These are phyloP conservation scores for Platypus cylindrus DNA, from an alignment of 2,888 invertebrate species.

Conservation along the genomic window DNA sequence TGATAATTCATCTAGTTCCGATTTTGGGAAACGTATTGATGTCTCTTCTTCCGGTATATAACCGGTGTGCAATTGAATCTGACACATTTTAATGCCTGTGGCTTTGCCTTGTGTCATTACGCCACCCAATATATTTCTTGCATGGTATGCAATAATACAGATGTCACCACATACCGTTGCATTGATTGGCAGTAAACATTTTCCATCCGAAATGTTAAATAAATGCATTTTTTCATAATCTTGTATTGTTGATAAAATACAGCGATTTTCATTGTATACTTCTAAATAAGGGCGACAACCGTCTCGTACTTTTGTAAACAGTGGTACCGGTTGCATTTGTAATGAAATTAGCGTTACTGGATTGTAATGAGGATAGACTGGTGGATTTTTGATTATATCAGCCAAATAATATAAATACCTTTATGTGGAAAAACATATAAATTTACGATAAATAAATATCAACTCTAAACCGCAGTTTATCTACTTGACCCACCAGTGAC, in stretches of 20 bases:
- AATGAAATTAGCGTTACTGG: conserved; percentile 71
- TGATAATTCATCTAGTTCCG: conserved; percentile 70
- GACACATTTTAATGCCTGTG: conserved; percentile 74
- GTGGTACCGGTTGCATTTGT: conserved; percentile 76
- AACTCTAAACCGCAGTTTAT: no score
- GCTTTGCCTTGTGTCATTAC: conserved; percentile 54
- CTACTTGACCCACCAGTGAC: no score
- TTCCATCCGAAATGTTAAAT: conserved; percentile 54
- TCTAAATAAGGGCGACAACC: conserved; percentile 91
- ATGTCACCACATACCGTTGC: conserved; percentile 77
- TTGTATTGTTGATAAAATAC: conserved; percentile 68
- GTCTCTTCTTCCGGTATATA: conserved; percentile 65
- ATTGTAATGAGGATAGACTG: conserved; percentile 66
- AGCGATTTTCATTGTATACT: conserved; percentile 76
- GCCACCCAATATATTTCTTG: conserved; percentile 70
- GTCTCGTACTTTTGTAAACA: conserved; percentile 85
- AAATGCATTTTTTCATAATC: conserved; percentile 82
- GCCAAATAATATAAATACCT: conserved; percentile 82
- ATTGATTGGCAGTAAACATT: conserved; percentile 52
- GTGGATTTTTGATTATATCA: conserved; percentile 55
- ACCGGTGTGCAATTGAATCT: conserved; percentile 82
- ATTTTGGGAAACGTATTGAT: conserved; percentile 58
- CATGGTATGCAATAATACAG: conserved; percentile 68
- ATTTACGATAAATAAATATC: neutral
- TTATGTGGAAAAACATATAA: conserved; percentile 3